Percentiles rank a stretch among this genome's conserved stretches.
Conservation (phyloP, 1,140 invertebrate genomes). For the Drosophila kohkoa region DNA sequence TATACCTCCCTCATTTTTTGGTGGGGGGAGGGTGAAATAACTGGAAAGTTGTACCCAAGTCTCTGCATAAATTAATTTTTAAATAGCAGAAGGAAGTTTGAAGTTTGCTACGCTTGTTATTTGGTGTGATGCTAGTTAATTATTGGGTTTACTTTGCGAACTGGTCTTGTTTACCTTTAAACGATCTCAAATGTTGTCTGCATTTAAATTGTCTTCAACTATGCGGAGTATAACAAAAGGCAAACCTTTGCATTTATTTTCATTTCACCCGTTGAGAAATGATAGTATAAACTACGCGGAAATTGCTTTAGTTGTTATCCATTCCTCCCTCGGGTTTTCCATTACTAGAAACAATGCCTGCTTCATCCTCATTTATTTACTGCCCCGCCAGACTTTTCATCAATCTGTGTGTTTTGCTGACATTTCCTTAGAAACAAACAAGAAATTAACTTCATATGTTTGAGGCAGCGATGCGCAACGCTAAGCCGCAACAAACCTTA, state of each 20-base stretch:
- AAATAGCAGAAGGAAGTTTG: slow-evolving; percentile 53
- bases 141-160: slow-evolving; percentile 53
- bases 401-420: slow-evolving; percentile 47
- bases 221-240: neutral
- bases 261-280: neutral
- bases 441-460: slow-evolving; percentile 77
- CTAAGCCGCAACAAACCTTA: slow-evolving; percentile 23
- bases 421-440: slow-evolving; percentile 69
- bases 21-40: slow-evolving; percentile 12
- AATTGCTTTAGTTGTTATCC: neutral
- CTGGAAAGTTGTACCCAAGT: slow-evolving; percentile 32
- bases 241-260: neutral
- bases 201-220: neutral
- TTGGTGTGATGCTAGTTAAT: slow-evolving; percentile 60
- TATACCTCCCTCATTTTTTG: neutral
- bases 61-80: slow-evolving; percentile 78
- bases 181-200: neutral
- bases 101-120: slow-evolving; percentile 20
- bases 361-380: neutral
- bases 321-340: neutral
- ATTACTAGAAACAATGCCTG: neutral
- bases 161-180: slow-evolving; percentile 5
- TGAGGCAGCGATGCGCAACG: slow-evolving; percentile 41
- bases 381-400: slow-evolving; percentile 5
- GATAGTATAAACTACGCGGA: neutral